A percentile compares a stretch with the other conserved stretches of the same genome.
These are phyloP conservation scores for Pygoscelis adeliae DNA, from an alignment of 2,113 vertebrate species.

Conservation along the genomic window DNA sequence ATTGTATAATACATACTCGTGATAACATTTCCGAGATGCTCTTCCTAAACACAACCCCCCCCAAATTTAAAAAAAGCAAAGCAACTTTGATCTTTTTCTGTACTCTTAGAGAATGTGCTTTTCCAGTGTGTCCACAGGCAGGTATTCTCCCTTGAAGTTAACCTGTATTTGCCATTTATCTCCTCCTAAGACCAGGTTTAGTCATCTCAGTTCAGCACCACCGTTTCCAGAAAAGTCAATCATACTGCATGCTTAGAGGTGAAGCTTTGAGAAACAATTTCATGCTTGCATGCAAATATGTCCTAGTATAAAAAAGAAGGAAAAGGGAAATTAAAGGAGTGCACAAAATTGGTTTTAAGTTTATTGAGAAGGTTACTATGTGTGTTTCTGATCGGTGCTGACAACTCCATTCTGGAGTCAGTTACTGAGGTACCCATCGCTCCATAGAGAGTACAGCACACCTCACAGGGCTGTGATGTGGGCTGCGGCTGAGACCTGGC, in stretches of 20 bases:
- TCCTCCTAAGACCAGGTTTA: neutral
- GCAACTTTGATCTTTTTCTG: neutral
- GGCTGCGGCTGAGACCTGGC: neutral
- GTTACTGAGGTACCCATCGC: neutral
- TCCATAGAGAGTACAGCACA: neutral
- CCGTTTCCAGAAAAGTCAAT: neutral
- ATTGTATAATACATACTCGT: neutral
- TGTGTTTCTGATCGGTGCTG: neutral
- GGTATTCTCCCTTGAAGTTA: neutral
- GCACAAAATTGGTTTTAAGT: neutral
- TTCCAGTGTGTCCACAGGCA: neutral
- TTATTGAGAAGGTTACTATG: neutral
- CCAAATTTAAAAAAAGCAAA: neutral
- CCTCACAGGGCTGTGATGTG: neutral
- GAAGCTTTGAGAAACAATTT: neutral
- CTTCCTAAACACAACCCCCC: neutral
- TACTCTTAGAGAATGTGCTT: neutral
- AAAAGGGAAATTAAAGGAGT: neutral
- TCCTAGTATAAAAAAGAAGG: neutral
- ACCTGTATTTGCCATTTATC: neutral
- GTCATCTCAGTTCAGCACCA: neutral
- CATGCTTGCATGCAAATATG: neutral
- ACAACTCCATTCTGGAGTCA: neutral
- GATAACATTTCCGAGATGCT: neutral
- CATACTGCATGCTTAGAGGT: neutral